phyloP scores from a whole-genome alignment of 1,140 invertebrate species.

The Apocrypta bakeri region DNA sequence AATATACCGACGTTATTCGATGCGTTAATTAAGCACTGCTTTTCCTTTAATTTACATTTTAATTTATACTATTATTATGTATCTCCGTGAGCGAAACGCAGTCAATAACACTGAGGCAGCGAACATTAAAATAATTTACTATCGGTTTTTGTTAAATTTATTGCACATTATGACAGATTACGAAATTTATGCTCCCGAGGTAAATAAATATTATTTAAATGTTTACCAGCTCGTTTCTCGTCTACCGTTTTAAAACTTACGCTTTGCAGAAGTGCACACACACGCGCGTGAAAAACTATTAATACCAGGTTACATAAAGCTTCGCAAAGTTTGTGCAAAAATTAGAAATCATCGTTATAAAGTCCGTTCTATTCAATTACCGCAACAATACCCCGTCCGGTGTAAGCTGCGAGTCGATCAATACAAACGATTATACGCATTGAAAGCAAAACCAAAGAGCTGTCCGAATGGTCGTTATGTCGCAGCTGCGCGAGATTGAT shows the following conservation, averaged over 20 bases:
- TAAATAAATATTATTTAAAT: constrained; percentile 27
- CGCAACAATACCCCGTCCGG: neutral
- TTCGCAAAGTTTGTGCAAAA: no score
- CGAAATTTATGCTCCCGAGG: neutral
- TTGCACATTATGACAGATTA: neutral
- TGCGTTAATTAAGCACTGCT: neutral
- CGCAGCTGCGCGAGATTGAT: constrained; percentile 21
- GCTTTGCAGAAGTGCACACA: no score
- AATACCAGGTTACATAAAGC: no score
- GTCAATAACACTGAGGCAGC: neutral
- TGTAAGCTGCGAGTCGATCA: neutral
- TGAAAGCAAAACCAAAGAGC: constrained; percentile 1
- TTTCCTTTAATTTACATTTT: constrained; percentile 12
- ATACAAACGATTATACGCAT: neutral
- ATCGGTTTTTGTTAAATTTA: constrained; percentile 6
- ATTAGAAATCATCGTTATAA: no score
- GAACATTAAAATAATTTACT: constrained; percentile 29
- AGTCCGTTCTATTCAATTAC: neutral
- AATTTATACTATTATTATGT: neutral
- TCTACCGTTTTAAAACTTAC: no score
- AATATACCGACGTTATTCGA: neutral
- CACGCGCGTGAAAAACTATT: no score
- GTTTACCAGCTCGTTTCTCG: neutral
- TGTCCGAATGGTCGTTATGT: constrained; percentile 15
- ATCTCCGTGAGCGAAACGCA: neutral